phyloP scores from a whole-genome alignment of 2,113 vertebrate species.

The Pelmatolapia mariae region DNA sequence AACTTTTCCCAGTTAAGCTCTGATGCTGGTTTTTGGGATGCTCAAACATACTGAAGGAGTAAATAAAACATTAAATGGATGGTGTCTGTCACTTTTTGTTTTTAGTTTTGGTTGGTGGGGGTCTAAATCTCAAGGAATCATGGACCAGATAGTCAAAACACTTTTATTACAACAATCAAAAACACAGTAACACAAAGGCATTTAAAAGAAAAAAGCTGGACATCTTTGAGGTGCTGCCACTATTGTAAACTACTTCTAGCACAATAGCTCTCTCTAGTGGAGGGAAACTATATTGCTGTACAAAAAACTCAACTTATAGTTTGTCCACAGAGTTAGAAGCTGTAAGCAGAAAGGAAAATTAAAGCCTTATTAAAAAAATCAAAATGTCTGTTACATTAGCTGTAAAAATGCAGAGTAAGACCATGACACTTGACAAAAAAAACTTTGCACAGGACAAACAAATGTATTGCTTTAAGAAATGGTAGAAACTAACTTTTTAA shows the following conservation, averaged over 20 bases:
- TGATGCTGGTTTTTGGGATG: slow-evolving; percentile 36
- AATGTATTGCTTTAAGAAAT: slow-evolving; percentile 58
- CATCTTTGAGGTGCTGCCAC: neutral
- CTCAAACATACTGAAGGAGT: slow-evolving; percentile 48
- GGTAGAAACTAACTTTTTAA: neutral
- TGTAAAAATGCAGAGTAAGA: slow-evolving; percentile 34
- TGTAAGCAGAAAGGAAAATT: slow-evolving; percentile 6
- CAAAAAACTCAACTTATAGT: neutral
- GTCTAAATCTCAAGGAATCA: neutral
- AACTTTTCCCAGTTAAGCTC: slow-evolving; percentile 21
- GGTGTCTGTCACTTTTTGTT: neutral
- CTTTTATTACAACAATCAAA: slow-evolving; percentile 63
- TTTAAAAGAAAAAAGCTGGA: slow-evolving; percentile 24
- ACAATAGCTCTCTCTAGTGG: slow-evolving; percentile 52
- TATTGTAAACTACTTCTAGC: slow-evolving; percentile 13
- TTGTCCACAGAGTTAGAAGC: neutral
- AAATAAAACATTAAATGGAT: slow-evolving; percentile 52
- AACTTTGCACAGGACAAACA: slow-evolving; percentile 15
- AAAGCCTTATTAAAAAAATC: slow-evolving; percentile 3
- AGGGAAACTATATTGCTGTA: slow-evolving; percentile 4
- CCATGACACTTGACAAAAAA: slow-evolving; percentile 11
- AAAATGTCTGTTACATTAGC: slow-evolving; percentile 8
- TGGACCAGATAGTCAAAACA: slow-evolving; percentile 32
- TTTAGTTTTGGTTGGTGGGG: neutral
- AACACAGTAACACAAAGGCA: slow-evolving; percentile 46